A percentile compares a stretch with the other conserved stretches of the same genome.
These are phyloP conservation scores for Agrochola litura DNA, from an alignment of 2,888 invertebrate species.

Conservation along the genomic window DNA sequence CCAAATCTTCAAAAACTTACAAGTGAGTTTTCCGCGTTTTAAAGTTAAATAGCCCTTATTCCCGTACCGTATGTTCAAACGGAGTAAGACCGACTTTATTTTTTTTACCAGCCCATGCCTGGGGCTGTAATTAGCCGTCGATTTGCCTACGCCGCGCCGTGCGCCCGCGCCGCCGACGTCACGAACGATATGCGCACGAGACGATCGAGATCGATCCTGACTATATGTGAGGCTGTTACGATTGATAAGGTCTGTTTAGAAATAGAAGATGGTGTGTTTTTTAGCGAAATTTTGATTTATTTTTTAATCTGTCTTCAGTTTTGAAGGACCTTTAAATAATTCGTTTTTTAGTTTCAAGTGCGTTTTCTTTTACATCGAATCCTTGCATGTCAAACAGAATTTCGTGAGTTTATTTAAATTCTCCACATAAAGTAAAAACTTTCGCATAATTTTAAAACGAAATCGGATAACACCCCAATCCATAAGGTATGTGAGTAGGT, in stretches of 20 bases:
- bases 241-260: constrained; percentile 37
- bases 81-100: constrained; percentile 66
- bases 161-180: constrained; percentile 71
- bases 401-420: constrained; percentile 28
- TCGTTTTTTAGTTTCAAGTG: neutral
- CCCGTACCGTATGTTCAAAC: constrained; percentile 68
- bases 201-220: constrained; percentile 61
- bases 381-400: neutral
- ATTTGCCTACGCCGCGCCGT: constrained; percentile 79
- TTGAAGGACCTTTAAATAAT: no score
- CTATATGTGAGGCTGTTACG: constrained; percentile 56
- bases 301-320: neutral
- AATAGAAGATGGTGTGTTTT: constrained; percentile 26
- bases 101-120: constrained; percentile 70
- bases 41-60: constrained; percentile 20
- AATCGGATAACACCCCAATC: constrained; percentile 41
- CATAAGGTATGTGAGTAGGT: constrained; percentile 22
- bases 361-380: neutral
- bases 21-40: neutral
- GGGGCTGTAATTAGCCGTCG: constrained; percentile 82
- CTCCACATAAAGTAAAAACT: constrained; percentile 20
- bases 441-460: constrained; percentile 43
- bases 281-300: constrained; percentile 1
- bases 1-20: neutral
- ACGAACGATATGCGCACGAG: constrained; percentile 66